Base-by-base conservation (phyloP, 2,797 vertebrate genomes). In the Craterocephalus amniculus region DNA sequence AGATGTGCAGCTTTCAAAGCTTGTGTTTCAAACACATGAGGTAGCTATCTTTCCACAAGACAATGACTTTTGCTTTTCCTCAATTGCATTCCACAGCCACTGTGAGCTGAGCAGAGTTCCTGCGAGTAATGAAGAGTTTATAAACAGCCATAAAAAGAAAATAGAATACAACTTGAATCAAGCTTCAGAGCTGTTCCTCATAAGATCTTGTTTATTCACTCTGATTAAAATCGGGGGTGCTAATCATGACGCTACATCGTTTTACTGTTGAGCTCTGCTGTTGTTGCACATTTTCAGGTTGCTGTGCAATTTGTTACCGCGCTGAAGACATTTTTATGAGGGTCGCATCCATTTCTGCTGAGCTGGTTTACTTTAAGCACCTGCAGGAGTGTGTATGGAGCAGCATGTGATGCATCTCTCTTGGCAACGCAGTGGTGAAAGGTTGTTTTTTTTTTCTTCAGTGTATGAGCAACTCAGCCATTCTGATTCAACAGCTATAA, bases 321-420 rank as follows among this genome's bases (percentile, higher is more conserved):
- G 64, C 58, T 54, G 43, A 71, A 36, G 79, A 76, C 72, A 36
- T 64, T 78, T 87, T 83, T 74, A 87, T 45, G 58, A 79, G 8
- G 54, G 51, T 68, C 63, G n/a, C 63, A 63, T 68, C 79, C 45
- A 69, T 79, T 70, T 78, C 57, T 20, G 40, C 70, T 64, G 67
- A 81, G 74, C 64, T 51, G 51, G 69, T 76, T 64, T 72, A 58
- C 18, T 55, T 62, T 54, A 20, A 58, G 57, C 59, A 76, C 67
- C 60, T 0, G 66, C 63, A 59, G 38, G 59, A 78, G 66, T 64
- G 62, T 58, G 52, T 66, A 20, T 59, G 16, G 76, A 40, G 55
- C 64, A 12, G 63, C 48, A 9, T 48, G 55, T 58, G 63, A 80
- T 66, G 61, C 74, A 68, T 72, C 67, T 81, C 58, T 64, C 34